Percentiles rank a stretch among this genome's conserved stretches.
Conservation (phyloP, 1,140 invertebrate species). For the Formica exsecta region DNA sequence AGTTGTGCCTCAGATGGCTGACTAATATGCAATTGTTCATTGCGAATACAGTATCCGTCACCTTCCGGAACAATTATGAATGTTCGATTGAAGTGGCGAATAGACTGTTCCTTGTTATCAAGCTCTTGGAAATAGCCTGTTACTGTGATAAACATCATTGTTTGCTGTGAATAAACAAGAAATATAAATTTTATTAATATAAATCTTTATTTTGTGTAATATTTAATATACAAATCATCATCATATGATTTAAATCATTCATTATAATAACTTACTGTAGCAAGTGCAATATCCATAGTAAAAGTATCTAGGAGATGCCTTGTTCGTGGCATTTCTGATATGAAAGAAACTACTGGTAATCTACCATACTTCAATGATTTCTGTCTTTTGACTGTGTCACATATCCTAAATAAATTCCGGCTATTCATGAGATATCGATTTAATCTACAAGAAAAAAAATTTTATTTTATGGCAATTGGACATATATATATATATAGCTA, state of each 20-base stretch:
- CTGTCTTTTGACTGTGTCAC: conserved; percentile 88
- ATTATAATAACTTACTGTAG: conserved; percentile 88
- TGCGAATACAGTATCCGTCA: conserved; percentile 93
- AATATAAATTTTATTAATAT: conserved; percentile 30
- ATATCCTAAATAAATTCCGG: conserved; percentile 91
- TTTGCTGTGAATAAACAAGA: conserved; percentile 71
- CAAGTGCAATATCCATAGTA: conserved; percentile 92
- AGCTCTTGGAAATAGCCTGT: conserved; percentile 93
- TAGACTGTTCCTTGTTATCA: conserved; percentile 87
- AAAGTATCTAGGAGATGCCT: conserved; percentile 94
- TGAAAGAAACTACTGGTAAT: conserved; percentile 91
- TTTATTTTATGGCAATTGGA: not conserved
- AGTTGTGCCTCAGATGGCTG: conserved; percentile 91
- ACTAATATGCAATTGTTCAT: conserved; percentile 93
- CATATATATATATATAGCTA: no score
- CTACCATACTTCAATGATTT: conserved; percentile 91
- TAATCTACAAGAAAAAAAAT: conserved; percentile 85
- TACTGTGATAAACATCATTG: conserved; percentile 90
- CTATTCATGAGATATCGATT: conserved; percentile 90
- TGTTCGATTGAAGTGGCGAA: conserved; percentile 93
- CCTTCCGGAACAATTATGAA: conserved; percentile 93
- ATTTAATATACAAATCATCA: no score
- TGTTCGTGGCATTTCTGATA: conserved; percentile 92
- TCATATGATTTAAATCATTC: conserved; percentile 9
- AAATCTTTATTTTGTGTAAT: not conserved